Base-by-base conservation (phyloP, 2,888 invertebrate species). In the Pandemis corylana region DNA sequence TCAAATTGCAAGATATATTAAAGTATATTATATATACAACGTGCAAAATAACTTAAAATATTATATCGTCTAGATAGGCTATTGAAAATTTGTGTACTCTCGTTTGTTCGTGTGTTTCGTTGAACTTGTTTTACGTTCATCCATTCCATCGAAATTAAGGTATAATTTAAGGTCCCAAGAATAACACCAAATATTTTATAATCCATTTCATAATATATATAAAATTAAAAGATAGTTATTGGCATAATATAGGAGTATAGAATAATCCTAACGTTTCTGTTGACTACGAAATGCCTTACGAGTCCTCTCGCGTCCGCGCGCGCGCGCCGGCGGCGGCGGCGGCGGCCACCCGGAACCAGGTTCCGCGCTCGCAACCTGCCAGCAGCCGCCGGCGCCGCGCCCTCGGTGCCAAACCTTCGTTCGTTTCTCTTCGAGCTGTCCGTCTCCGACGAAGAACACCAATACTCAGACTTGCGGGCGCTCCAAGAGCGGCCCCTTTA, bases 391-490 rank as follows among this genome's bases (percentile, higher is more conserved):
- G 59, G 28, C 28, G 59, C 67, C 67, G 41, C 70, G 79, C 78
- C 79, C 75, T 77, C 79, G 80, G 87, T 85, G 87, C 87, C 86
- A 86, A 86, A 86, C 80, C 78, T 77, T 78, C 74, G 74, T 78
- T 79, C 77, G 80, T 82, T 83, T 80, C 77, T 78, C 84, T 82
- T 79, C 79, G 78, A 84, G 83, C 78, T 80, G 81, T 87, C 87
- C 84, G 87, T 88, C 87, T 90, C 83, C 85, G 87, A 86, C 78
- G 82, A 89, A 59, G 88, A 92, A 93, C 92, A 93, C 94, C 93
- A 93, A 93, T 80, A 83, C 83, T 88, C 90, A 88, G 85, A 89
- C 87, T 90, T 88, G 87, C 82, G 80, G 86, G 89, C 89, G 89
- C 89, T 90, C 79, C 87, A 90, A 91, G 90, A 90, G 87, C 81